These are phyloP conservation scores for Astropecten irregularis DNA, from an alignment of 53 echinoderm and acorn worm genomes.

Conservation along the genomic window DNA sequence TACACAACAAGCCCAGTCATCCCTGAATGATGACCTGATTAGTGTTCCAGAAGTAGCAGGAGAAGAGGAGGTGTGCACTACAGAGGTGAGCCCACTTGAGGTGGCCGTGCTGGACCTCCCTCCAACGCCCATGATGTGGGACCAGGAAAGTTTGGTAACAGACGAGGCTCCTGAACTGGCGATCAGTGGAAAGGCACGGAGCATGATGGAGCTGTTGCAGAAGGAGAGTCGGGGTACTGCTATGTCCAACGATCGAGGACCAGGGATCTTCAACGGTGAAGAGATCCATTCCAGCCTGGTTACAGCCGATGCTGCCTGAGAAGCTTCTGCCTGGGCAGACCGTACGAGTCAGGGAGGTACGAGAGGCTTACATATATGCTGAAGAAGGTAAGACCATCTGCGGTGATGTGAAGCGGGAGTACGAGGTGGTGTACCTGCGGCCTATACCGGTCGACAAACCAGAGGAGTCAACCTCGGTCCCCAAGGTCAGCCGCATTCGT, in stretches of 20 bases:
- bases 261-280: too few species aligned
- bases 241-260: background rate
- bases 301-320: background rate
- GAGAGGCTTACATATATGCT: background rate
- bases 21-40: too few species aligned
- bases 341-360: background rate
- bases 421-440: slow-evolving; percentile 14
- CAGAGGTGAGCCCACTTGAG: too few species aligned
- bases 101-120: too few species aligned
- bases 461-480: background rate
- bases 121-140: too few species aligned
- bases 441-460: background rate
- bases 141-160: too few species aligned
- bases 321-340: slow-evolving; percentile 1
- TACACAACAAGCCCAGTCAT: too few species aligned
- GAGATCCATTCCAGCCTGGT: too few species aligned
- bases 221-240: background rate
- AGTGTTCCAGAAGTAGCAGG: background rate
- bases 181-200: background rate
- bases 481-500: background rate
- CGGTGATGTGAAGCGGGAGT: background rate
- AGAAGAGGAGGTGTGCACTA: too few species aligned
- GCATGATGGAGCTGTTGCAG: background rate
- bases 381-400: background rate
- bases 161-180: background rate